Evolutionary conservation across 2,113 vertebrate species (phyloP).

Genomic region (Phrynosoma platyrhinos): DNA sequence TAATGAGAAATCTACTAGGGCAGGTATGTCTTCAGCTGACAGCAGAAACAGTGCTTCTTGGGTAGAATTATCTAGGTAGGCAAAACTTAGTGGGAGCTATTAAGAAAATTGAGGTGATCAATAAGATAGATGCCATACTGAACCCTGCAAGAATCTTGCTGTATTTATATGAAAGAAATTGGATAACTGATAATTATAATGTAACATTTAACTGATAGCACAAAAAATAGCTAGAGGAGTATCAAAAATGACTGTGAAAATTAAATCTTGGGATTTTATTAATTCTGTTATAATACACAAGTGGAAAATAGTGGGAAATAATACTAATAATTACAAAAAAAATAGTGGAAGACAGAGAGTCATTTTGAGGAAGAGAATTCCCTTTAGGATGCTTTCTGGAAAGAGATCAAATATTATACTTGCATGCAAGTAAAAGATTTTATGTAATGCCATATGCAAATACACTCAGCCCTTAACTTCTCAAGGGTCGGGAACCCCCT

Average conservation of each 20-base stretch:
- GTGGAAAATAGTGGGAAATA: not conserved
- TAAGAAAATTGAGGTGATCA: not conserved
- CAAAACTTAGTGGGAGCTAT: not conserved
- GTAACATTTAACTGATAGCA: not conserved
- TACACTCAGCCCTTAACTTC: not conserved
- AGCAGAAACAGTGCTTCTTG: not conserved
- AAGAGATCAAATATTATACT: constrained; percentile 9
- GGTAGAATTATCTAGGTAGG: not conserved
- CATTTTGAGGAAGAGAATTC: not conserved
- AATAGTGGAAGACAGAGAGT: not conserved
- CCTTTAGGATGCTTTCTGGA: not conserved
- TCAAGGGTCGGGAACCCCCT: constrained; percentile 28
- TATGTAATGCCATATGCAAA: constrained; percentile 11
- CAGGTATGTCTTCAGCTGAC: no score
- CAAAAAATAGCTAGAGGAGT: not conserved
- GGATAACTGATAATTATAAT: not conserved
- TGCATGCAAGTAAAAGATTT: not conserved
- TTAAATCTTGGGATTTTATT: not conserved
- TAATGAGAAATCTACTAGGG: no score
- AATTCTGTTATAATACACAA: not conserved
- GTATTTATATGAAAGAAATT: not conserved
- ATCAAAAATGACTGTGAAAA: not conserved
- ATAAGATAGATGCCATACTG: not conserved
- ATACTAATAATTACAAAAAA: not conserved
- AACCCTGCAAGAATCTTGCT: not conserved